Evolutionary conservation across 2,797 vertebrate genomes (phyloP).

Genomic region (Parauchenoglanis ngamensis): DNA sequence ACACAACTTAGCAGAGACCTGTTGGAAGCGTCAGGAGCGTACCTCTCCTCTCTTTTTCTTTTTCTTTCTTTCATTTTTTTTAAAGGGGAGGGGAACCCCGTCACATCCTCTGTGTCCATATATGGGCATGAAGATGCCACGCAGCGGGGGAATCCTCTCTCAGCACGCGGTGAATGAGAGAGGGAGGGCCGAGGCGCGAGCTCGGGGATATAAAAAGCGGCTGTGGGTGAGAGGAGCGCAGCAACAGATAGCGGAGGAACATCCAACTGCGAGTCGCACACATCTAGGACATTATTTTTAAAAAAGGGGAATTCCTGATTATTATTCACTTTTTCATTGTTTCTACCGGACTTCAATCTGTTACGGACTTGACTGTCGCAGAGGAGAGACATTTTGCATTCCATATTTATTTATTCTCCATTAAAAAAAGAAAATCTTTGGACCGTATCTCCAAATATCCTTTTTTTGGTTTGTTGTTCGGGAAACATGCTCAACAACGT

Average conservation of each 20-base stretch:
- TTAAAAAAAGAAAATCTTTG: neutral
- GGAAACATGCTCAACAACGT: constrained; percentile 87
- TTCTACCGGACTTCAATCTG: constrained; percentile 62
- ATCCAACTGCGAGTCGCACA: constrained; percentile 57
- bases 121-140: constrained; percentile 98
- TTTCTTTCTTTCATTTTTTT: constrained; percentile 61
- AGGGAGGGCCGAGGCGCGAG: constrained; percentile 86
- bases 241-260: constrained; percentile 79
- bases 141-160: constrained; percentile 97
- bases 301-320: constrained; percentile 57
- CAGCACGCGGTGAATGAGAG: constrained; percentile 94
- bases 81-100: constrained; percentile 76
- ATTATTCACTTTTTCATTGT: constrained; percentile 52
- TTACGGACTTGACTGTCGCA: constrained; percentile 67
- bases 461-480: neutral
- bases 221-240: constrained; percentile 80
- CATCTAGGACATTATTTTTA: constrained; percentile 37
- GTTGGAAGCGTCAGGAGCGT: constrained; percentile 84
- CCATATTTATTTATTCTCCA: constrained; percentile 47
- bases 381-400: constrained; percentile 49
- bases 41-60: constrained; percentile 74
- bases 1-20: constrained; percentile 64
- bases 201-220: constrained; percentile 87
- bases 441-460: constrained; percentile 2
- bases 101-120: constrained; percentile 96